Evolutionary conservation across 2,888 invertebrate genomes (phyloP), one percentile per base, ranked within the genome.

Genomic region (Lepidocyrtinus sp.): DNA sequence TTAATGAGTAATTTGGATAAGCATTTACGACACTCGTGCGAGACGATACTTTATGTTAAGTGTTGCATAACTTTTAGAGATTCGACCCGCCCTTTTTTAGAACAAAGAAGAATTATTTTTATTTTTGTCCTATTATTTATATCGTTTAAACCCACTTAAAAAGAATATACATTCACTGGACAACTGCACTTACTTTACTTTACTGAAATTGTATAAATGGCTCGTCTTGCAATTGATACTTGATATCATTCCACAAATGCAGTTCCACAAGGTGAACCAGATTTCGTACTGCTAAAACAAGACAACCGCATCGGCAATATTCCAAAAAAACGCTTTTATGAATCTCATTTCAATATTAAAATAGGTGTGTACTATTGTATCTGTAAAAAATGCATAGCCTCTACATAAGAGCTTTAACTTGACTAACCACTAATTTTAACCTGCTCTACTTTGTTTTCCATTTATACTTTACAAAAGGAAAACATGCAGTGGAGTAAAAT

Each of bases 181-280:
- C n/a, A n/a, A n/a, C n/a, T n/a, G n/a, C n/a, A n/a, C n/a, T n/a
- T n/a, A n/a, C n/a, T n/a, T n/a, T n/a, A n/a, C n/a, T n/a, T n/a
- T n/a, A n/a, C n/a, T n/a, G n/a, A n/a, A n/a, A n/a, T n/a, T n/a
- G n/a, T n/a, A n/a, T n/a, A n/a, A n/a, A n/a, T n/a, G n/a, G n/a
- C 5, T 12, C 36, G 7, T 36, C 19, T 59, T 59, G 59, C 19
- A 59, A 59, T 59, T 22, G 50, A 50, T 50, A 2, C 50, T 15
- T 59, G 59, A 59, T 19, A 19, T 21, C 22, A 3, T 59, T 9
- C 59, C 61, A 67, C 64, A 68, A 69, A 65, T 71, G 70, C 75
- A 80, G 22, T 62, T 68, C 25, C 63, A 75, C 80, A 80, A 80
- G 80, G 80, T 80, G 80, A 80, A 22, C 80, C 59, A 80, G 69